Conservation (phyloP, 2,797 vertebrate species). For the Sparidentex hasta region DNA sequence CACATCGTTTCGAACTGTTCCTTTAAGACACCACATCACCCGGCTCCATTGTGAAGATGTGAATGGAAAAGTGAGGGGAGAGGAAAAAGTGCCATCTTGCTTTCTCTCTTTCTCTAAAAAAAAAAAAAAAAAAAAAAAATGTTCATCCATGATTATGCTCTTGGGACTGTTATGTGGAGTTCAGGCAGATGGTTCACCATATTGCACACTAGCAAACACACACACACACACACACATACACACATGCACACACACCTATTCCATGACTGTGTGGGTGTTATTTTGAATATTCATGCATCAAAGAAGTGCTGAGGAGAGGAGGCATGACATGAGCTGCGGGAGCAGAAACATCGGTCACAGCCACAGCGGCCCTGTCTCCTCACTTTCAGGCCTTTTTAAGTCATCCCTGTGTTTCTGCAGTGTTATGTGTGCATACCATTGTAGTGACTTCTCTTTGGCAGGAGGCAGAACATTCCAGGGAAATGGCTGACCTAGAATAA, state of each 20-base stretch:
- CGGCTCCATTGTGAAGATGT: too few species aligned
- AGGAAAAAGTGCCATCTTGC: neutral
- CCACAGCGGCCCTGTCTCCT: slow-evolving; percentile 36
- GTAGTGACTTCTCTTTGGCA: slow-evolving; percentile 83
- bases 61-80: neutral
- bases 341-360: neutral
- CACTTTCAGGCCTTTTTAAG: slow-evolving; percentile 84
- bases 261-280: slow-evolving; percentile 3
- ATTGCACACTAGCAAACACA: neutral
- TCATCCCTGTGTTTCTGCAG: slow-evolving; percentile 80
- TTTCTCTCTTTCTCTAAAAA: slow-evolving; percentile 4
- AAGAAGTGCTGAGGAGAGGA: slow-evolving; percentile 12
- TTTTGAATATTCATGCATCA: slow-evolving; percentile 13
- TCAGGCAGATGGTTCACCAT: slow-evolving; percentile 36
- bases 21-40: too few species aligned
- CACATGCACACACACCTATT: slow-evolving; percentile 7
- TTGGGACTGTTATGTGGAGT: neutral
- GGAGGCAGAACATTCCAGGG: slow-evolving; percentile 83
- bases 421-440: slow-evolving; percentile 84
- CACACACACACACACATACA: slow-evolving; percentile 1
- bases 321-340: neutral
- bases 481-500: slow-evolving; percentile 86
- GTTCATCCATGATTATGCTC: slow-evolving; percentile 7
- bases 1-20: too few species aligned
- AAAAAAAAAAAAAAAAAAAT: neutral